phyloP scores from a whole-genome alignment of 1,140 invertebrate genomes.

The Drosophila dunni region DNA sequence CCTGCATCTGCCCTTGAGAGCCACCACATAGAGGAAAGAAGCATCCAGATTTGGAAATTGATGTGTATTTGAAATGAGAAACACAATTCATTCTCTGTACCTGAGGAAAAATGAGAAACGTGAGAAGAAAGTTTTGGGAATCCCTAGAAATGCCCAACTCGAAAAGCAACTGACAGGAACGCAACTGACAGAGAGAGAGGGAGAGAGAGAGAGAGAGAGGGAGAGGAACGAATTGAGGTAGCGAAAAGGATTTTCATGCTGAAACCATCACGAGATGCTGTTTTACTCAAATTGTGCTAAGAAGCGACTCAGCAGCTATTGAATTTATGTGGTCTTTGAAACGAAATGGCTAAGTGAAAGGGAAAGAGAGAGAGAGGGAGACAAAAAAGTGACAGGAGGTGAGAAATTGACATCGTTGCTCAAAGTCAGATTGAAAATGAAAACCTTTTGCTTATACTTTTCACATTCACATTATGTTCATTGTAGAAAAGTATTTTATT shows the following conservation, averaged over 20 bases:
- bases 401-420: constrained; percentile 62
- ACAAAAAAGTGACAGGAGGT: neutral
- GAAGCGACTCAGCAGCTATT: constrained; percentile 24
- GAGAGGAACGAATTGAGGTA: neutral
- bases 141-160: neutral
- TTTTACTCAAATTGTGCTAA: constrained; percentile 3
- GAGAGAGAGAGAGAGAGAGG: neutral
- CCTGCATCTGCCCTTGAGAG: neutral
- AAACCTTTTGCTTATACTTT: constrained; percentile 31
- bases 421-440: constrained; percentile 52
- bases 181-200: constrained; percentile 12
- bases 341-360: neutral
- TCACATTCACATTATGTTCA: constrained; percentile 27
- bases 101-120: constrained; percentile 6
- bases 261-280: constrained; percentile 20
- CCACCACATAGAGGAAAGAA: constrained; percentile 16
- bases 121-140: constrained; percentile 2
- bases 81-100: constrained; percentile 31
- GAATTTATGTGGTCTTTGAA: constrained; percentile 23
- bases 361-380: neutral
- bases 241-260: constrained; percentile 58
- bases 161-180: constrained; percentile 23
- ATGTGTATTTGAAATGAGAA: constrained; percentile 55
- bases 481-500: constrained; percentile 30
- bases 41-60: constrained; percentile 56